phyloP scores from a whole-genome alignment of 1,140 invertebrate species.

The Saccostrea echinata region DNA sequence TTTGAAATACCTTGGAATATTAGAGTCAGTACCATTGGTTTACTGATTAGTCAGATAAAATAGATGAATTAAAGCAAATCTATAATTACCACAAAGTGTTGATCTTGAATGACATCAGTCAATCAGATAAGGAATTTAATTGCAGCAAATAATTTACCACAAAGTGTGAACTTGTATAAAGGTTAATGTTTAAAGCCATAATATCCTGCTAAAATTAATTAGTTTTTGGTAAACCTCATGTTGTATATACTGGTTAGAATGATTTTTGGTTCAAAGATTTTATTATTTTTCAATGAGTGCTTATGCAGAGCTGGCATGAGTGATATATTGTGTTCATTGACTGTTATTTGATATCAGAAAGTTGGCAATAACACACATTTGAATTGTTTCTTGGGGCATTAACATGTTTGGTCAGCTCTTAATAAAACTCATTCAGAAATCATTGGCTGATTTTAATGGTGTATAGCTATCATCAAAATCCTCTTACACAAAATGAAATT shows the following conservation, averaged over 20 bases:
- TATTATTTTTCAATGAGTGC: not conserved
- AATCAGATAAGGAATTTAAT: too few relatives aligned
- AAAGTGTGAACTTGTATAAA: too few relatives aligned
- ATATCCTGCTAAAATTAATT: not conserved
- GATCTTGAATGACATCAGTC: too few relatives aligned
- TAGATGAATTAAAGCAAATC: too few relatives aligned
- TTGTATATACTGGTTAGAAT: not conserved
- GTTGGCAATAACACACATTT: not conserved
- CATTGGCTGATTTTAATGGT: not conserved
- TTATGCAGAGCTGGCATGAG: not conserved
- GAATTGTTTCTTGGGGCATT: not conserved
- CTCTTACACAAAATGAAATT: not conserved
- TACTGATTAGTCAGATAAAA: too few relatives aligned
- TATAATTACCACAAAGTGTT: too few relatives aligned
- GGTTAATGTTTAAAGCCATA: too few relatives aligned
- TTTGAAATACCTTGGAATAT: too few relatives aligned
- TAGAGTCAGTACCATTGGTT: too few relatives aligned
- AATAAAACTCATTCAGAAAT: not conserved
- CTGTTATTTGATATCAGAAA: not conserved
- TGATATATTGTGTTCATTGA: not conserved
- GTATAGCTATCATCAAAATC: not conserved
- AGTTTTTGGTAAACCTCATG: not conserved
- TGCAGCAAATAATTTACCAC: too few relatives aligned
- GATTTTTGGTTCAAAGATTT: constrained; percentile 13
- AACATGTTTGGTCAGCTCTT: constrained; percentile 34